Evolutionary conservation across 2,113 vertebrate genomes (phyloP).

Genomic region (Oncorhynchus nerka): DNA sequence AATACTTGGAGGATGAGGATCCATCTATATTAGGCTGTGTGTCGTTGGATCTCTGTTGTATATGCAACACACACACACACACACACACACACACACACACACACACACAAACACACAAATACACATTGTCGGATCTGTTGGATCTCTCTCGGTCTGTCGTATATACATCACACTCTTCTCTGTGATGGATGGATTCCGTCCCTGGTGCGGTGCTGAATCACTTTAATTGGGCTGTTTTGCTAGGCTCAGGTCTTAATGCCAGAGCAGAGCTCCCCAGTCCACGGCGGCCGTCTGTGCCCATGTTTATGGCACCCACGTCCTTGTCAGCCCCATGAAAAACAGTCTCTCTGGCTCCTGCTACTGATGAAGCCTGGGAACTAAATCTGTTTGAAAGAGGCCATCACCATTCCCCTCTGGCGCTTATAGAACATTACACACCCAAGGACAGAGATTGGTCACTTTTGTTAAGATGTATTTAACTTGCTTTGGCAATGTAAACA

Average conservation of each 20-base stretch:
- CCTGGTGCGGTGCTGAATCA: constrained; percentile 13
- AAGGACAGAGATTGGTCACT: background rate
- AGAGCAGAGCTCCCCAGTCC: background rate
- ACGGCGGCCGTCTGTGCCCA: background rate
- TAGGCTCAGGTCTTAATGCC: constrained; percentile 8
- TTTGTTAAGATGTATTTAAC: no score
- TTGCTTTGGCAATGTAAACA: no score
- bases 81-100: no score
- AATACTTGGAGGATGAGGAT: background rate
- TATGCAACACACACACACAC: no score
- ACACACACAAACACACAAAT: no score
- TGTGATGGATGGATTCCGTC: constrained; percentile 24
- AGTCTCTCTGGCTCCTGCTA: constrained; percentile 4
- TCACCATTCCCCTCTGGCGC: background rate
- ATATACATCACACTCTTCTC: constrained; percentile 5
- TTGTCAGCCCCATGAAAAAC: constrained; percentile 7
- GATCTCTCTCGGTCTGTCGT: background rate
- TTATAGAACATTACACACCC: background rate
- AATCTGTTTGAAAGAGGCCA: background rate
- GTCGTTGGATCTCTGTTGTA: no score
- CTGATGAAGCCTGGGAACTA: constrained; percentile 6
- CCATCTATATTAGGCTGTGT: background rate
- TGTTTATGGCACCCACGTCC: constrained; percentile 14
- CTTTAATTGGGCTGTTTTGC: background rate
- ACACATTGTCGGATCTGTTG: no score